Base-by-base conservation (phyloP, 2,888 invertebrate genomes). In the Oscheius sp. region DNA sequence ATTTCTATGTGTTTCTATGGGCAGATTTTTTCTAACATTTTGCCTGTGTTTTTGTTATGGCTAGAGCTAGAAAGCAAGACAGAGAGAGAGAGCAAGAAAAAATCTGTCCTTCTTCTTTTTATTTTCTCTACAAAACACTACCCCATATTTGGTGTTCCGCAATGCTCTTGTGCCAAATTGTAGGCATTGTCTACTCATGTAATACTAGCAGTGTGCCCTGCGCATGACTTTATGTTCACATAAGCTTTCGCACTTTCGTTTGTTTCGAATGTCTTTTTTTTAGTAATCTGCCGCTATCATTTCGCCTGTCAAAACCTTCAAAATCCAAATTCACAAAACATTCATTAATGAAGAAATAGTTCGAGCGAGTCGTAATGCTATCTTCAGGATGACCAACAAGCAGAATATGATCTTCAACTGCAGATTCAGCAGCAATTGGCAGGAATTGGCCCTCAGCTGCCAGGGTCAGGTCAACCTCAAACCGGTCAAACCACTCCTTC, bases 381-480 rank as follows among this genome's bases (percentile, higher is more conserved):
- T 5, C 57, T 71, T 37, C 32, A 74, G 74, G 74, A 74, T 57
- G 74, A 74, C 35, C 75, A 76, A 51, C 75, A 76, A 35, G 76
- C 76, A 57, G 82, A 82, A 58, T 82, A 79, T 70, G 82, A 82
- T 59, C 68, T 82, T 68, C 80, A 80, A 65, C 13, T 81, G 1
- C 77, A 79, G 47, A 80, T 82, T 58, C 82, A 82, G 58, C 82
- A 82, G 70, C 81, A 81, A 53, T 62, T 81, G 70, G 78, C 79
- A 10, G 79, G 75, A 2, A 73, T 70, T n/a, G 79, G 76, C 1
- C 76, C 47, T 48, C 80, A 80, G 37, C 55, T 75, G 66, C 72
- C 72, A 37, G 70, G 29, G 29, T 58, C n/a, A 37, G 72, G 70
- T 59, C 75, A 70, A 71, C 62, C 35, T 60, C 53, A 51, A 10